A percentile compares a stretch with the other conserved stretches of the same genome.
These are phyloP conservation scores for Craseonycteris thonglongyai DNA, from an alignment of 2,113 vertebrate genomes.

Conservation along the genomic window DNA sequence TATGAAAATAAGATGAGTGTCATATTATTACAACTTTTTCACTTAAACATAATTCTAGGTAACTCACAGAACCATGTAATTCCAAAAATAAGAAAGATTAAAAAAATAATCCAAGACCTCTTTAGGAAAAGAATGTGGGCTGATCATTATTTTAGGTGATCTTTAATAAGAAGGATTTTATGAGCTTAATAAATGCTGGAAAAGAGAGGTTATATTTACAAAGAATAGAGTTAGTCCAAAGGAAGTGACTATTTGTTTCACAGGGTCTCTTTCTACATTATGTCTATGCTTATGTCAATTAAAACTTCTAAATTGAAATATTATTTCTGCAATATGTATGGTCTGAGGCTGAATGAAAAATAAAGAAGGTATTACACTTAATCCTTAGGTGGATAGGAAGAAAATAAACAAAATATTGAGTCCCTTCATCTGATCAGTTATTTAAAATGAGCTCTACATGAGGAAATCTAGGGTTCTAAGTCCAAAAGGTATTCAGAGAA, in stretches of 20 bases:
- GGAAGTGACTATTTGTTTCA: neutral
- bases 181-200: neutral
- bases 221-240: neutral
- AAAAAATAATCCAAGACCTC: neutral
- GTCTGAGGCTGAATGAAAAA: neutral
- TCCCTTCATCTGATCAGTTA: neutral
- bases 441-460: neutral
- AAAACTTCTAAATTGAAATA: neutral
- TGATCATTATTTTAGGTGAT: neutral
- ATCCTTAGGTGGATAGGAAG: neutral
- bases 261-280: neutral
- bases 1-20: slow-evolving; percentile 11
- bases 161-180: slow-evolving; percentile 18
- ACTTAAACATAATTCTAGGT: neutral
- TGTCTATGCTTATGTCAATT: neutral
- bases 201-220: neutral
- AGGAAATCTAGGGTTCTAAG: neutral
- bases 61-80: neutral
- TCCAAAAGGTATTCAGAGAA: neutral
- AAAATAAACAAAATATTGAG: neutral
- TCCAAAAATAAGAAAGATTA: neutral
- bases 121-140: neutral
- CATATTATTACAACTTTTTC: neutral
- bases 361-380: neutral
- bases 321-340: neutral